phyloP scores from a whole-genome alignment of 2,113 vertebrate species.

The Trematocara unimaculatum region DNA sequence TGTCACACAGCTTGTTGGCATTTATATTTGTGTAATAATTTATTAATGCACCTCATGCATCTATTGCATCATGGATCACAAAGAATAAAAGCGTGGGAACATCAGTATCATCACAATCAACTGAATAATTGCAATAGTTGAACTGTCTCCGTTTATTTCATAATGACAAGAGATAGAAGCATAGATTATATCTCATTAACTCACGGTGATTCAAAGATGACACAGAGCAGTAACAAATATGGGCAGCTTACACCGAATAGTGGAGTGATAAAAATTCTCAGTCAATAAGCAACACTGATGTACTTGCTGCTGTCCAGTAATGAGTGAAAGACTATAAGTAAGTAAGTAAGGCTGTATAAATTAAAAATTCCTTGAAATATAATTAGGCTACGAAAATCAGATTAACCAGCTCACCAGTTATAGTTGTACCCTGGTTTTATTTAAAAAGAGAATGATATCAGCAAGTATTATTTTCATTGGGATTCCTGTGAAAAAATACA shows the following conservation, averaged over 20 bases:
- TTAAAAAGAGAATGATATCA: not conserved
- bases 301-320: not conserved
- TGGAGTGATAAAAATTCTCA: constrained; percentile 9
- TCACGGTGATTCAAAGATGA: constrained; percentile 25
- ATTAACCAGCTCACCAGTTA: not conserved
- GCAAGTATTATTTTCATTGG: not conserved
- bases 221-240: constrained; percentile 31
- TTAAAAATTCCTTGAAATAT: not conserved
- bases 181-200: constrained; percentile 23
- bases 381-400: not conserved
- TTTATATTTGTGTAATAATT: constrained; percentile 43
- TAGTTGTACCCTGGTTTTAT: not conserved
- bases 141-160: constrained; percentile 39
- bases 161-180: constrained; percentile 25
- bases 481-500: not conserved
- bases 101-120: constrained; percentile 57
- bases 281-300: constrained; percentile 5
- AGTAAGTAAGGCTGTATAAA: not conserved
- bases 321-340: not conserved
- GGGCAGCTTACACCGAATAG: not conserved
- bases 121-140: constrained; percentile 60
- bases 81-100: constrained; percentile 35
- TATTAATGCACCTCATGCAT: constrained; percentile 55
- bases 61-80: constrained; percentile 65
- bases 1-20: constrained; percentile 35